Evolutionary conservation across 2,888 invertebrate species (phyloP), one percentile per base, ranked within the genome.

Genomic region (Bellardia bayeri): DNA sequence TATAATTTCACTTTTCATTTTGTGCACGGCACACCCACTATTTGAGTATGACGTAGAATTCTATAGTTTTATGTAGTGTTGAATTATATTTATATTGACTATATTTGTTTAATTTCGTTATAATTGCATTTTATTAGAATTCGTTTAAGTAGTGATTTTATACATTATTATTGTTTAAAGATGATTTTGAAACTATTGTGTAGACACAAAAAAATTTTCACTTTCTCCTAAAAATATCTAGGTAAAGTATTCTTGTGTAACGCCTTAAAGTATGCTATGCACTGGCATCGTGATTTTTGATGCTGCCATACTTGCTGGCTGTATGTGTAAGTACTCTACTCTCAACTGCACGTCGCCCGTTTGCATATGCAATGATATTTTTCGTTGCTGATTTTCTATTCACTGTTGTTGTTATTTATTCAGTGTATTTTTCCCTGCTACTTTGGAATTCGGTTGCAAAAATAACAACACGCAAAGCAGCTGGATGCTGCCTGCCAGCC

Each of bases 251-350:
- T 79, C 85, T 87, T 87, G 87, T 87, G 87, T 82, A 87, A 87
- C 87, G 87, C 87, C 87, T 87, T 82, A 87, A 82, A 85, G 85
- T 87, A 85, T 87, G 83, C 81, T 83, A 81, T 84, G 82, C 82
- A 87, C 82, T 85, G 83, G 61, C 75, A 85, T 81, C 30, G 69
- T 85, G 80, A 81, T 85, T 79, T 83, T 74, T 87, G 83, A 85
- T 84, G 87, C 85, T 88, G 80, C 81, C 79, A 78, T 74, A 86
- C 69, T 86, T 72, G 72, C 66, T 13, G 56, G 56, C 58, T 75
- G n/a, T 14, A 4, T 51, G 51, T 14, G 13, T 9, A 45, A 66
- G n/a, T 40, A 33, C 40, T 74, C 30, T 80, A 83, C 76, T 80
- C 51, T 80, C 66, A 84, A 80, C 71, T 75, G 82, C 82, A 85